These are phyloP conservation scores for Thunnus thynnus DNA, from an alignment of 2,113 vertebrate genomes.

Conservation along the genomic window DNA sequence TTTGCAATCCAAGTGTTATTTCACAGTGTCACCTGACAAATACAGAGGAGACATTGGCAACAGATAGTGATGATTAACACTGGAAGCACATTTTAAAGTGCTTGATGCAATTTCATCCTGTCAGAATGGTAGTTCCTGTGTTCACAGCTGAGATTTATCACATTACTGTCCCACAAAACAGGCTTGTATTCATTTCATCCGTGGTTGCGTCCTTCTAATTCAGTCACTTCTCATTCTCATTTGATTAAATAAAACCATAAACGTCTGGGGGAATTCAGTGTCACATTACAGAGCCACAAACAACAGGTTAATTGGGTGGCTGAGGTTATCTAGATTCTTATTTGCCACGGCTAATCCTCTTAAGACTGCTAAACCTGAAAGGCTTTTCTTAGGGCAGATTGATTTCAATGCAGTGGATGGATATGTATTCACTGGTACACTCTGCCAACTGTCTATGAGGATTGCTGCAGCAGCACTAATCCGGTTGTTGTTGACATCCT, in stretches of 20 bases:
- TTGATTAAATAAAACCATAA: conserved; percentile 22
- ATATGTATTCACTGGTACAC: conserved; percentile 37
- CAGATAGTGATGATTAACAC: conserved; percentile 7
- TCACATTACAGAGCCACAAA: background rate
- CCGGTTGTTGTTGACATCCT: conserved; percentile 76
- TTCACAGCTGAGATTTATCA: background rate
- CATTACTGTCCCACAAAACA: background rate
- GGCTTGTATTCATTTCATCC: rapidly evolving
- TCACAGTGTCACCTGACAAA: background rate
- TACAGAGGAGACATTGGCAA: background rate
- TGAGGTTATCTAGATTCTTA: conserved; percentile 41
- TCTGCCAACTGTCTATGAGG: conserved; percentile 33
- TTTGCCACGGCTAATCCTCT: conserved; percentile 70
- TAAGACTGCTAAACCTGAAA: conserved; percentile 57
- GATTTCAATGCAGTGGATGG: conserved; percentile 58
- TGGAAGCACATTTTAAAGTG: background rate
- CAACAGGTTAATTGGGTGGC: conserved; percentile 40
- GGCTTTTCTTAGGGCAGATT: conserved; percentile 50
- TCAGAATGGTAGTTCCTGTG: background rate
- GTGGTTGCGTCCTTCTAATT: background rate
- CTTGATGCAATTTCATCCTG: background rate
- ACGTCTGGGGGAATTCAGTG: background rate
- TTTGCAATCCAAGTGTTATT: background rate
- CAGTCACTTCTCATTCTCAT: background rate
- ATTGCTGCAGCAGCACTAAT: conserved; percentile 66